phyloP scores from a whole-genome alignment of 2,113 vertebrate species.

The Anolis carolinensis region DNA sequence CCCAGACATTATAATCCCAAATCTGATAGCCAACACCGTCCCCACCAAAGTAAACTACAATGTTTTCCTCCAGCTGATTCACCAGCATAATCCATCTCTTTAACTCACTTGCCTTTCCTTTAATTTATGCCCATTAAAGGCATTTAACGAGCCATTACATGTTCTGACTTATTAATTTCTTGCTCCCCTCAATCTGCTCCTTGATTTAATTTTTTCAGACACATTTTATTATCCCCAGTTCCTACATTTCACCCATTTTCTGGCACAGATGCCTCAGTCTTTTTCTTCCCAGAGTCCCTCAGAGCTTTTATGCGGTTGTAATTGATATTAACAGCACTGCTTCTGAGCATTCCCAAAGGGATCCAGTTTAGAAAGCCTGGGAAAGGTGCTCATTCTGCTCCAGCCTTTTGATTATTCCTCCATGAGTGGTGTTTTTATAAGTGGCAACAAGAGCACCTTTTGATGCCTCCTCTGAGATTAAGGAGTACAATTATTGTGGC shows the following conservation, averaged over 20 bases:
- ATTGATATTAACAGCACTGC: neutral
- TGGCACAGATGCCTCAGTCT: neutral
- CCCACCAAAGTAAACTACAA: neutral
- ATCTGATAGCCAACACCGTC: neutral
- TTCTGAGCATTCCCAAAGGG: slow-evolving; percentile 8
- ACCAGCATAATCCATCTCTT: neutral
- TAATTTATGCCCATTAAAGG: neutral
- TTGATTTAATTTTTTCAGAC: slow-evolving; percentile 3
- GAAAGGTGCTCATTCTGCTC: neutral
- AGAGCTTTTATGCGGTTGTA: neutral
- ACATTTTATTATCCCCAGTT: slow-evolving; percentile 11
- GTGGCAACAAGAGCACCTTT: neutral
- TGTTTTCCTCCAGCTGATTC: neutral
- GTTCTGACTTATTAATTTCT: neutral
- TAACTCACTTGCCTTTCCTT: neutral
- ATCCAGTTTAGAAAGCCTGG: slow-evolving; percentile 1
- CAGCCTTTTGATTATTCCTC: neutral
- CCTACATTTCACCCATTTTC: neutral
- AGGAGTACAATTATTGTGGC: neutral
- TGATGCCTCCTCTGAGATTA: neutral
- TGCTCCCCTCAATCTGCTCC: neutral
- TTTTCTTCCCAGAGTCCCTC: neutral
- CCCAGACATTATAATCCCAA: neutral
- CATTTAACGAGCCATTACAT: slow-evolving; percentile 1
- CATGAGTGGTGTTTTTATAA: neutral